Evolutionary conservation across 2,888 invertebrate genomes (phyloP).

Genomic region (Lumbricus terrestris): DNA sequence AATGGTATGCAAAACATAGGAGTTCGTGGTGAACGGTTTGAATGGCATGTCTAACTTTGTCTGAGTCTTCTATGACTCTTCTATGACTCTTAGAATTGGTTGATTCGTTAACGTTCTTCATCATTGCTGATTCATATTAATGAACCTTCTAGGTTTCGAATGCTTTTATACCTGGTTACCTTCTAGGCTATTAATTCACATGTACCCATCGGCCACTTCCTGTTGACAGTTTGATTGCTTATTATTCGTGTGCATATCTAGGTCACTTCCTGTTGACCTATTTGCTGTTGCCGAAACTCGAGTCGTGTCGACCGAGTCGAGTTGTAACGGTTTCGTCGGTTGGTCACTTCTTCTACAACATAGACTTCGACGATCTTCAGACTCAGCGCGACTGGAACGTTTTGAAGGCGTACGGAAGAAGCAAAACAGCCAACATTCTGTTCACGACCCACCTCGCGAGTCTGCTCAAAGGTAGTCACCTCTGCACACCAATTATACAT

Average conservation of each 20-base stretch:
- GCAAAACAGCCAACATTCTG: constrained; percentile 36
- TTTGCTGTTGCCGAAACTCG: constrained; percentile 53
- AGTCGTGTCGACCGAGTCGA: constrained; percentile 49
- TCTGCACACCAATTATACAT: too few species aligned
- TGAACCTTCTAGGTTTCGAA: too few species aligned
- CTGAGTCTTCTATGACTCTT: too few species aligned
- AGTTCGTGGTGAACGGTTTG: too few species aligned
- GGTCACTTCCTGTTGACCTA: constrained; percentile 57
- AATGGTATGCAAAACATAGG: too few species aligned
- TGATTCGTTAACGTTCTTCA: too few species aligned
- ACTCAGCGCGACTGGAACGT: constrained; percentile 34
- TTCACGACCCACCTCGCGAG: constrained; percentile 31
- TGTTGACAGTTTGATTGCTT: too few species aligned
- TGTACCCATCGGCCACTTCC: too few species aligned
- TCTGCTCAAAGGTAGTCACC: constrained; percentile 29
- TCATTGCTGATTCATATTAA: background rate
- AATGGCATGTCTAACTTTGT: too few species aligned
- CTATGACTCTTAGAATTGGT: too few species aligned
- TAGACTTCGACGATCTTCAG: constrained; percentile 56
- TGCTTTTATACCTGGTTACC: too few species aligned
- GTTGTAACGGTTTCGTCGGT: constrained; percentile 53
- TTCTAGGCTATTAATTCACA: too few species aligned
- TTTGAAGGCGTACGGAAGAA: constrained; percentile 32
- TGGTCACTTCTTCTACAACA: constrained; percentile 44
- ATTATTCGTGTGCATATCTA: background rate